Evolutionary conservation across 2,797 vertebrate species (phyloP).

Genomic region (Tauraco hartlaubi): DNA sequence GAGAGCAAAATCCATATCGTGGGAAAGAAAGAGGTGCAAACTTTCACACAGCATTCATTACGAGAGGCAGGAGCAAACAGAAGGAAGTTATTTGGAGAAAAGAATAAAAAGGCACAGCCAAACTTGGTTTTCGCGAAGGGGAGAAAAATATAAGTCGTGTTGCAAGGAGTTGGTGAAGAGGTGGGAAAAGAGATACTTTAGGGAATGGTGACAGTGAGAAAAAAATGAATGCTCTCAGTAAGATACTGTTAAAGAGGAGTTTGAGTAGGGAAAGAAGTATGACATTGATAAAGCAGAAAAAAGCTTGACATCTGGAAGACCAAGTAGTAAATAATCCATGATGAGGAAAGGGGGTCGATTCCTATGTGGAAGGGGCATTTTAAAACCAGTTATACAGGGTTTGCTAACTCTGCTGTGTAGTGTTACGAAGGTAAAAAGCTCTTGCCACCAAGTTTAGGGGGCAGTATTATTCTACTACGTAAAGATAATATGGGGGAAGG

Average conservation of each 20-base stretch:
- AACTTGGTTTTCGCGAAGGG: neutral
- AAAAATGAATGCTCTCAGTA: neutral
- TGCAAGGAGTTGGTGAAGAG: conserved; percentile 1
- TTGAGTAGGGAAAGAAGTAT: neutral
- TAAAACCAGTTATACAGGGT: neutral
- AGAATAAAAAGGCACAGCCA: neutral
- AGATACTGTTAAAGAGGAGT: neutral
- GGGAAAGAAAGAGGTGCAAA: neutral
- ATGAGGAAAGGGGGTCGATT: neutral
- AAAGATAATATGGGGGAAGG: neutral
- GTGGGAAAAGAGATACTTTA: neutral
- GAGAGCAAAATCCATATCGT: neutral
- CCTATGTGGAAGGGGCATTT: neutral
- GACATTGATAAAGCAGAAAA: neutral
- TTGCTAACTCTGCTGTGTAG: neutral
- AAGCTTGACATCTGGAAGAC: neutral
- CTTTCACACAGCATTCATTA: neutral
- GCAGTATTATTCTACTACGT: neutral
- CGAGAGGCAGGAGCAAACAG: neutral
- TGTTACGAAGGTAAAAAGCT: neutral
- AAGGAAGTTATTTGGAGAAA: neutral
- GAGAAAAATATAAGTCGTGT: neutral
- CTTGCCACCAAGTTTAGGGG: neutral
- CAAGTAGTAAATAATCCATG: neutral
- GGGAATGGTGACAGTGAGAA: neutral